Percentiles rank a stretch among this genome's conserved stretches.
These are phyloP conservation scores for Baronia brevicornis DNA, from an alignment of 2,888 invertebrate genomes.

Conservation along the genomic window DNA sequence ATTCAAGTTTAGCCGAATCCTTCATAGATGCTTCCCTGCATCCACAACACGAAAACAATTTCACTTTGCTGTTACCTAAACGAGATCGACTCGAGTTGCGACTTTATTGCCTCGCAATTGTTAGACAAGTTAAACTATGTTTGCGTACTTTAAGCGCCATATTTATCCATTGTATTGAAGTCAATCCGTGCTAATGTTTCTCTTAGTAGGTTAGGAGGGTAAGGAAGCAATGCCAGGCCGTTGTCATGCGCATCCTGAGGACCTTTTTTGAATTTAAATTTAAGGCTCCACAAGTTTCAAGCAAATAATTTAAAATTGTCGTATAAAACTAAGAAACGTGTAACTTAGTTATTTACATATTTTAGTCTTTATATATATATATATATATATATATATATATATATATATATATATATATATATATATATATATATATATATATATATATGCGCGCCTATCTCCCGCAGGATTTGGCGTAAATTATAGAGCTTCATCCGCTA, in stretches of 20 bases:
- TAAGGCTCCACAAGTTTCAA: conserved; percentile 25
- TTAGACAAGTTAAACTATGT: conserved; percentile 21
- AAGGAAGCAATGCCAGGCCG: conserved; percentile 37
- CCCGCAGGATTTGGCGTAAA: too few species aligned
- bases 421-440: too few species aligned
- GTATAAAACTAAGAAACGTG: too few species aligned
- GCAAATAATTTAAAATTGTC: too few species aligned
- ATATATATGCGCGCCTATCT: too few species aligned
- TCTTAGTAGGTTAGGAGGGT: conserved; percentile 52
- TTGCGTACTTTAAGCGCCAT: conserved; percentile 29
- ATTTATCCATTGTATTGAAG: conserved; percentile 35
- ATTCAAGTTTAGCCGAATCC: conserved; percentile 25
- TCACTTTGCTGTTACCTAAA: conserved; percentile 24
- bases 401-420: too few species aligned
- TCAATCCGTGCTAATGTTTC: conserved; percentile 49
- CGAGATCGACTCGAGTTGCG: not conserved
- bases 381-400: too few species aligned
- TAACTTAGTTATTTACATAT: too few species aligned
- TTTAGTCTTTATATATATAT: too few species aligned
- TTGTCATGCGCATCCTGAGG: conserved; percentile 37
- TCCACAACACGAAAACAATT: conserved; percentile 35
- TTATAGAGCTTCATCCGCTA: too few species aligned
- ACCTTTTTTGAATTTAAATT: conserved; percentile 41
- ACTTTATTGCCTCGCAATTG: conserved; percentile 9
- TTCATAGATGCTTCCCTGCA: conserved; percentile 23